Percentiles rank a stretch among this genome's conserved stretches.
Conservation (phyloP, 92 coral and sea anemone species). For the Epizoanthus rinbou region DNA sequence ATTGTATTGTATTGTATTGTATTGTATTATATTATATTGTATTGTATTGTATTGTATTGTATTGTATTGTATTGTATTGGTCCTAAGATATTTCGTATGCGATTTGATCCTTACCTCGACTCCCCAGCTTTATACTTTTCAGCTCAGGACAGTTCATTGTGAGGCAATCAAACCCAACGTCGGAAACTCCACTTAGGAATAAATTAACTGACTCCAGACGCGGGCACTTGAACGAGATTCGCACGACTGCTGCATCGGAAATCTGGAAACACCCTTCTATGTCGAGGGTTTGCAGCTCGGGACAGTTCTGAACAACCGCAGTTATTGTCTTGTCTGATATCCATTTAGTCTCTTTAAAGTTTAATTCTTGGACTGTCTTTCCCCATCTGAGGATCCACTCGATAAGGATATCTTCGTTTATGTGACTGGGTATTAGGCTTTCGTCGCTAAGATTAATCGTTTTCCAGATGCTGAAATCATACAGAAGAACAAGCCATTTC, state of each 20-base stretch:
- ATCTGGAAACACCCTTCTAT: conserved; percentile 78
- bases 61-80: too few relatives aligned
- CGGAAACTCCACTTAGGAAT: conserved; percentile 69
- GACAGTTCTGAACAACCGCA: conserved; percentile 63
- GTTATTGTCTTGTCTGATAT: conserved; percentile 68
- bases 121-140: conserved; percentile 63
- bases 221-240: conserved; percentile 64
- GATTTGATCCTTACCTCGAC: conserved; percentile 57
- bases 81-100: too few relatives aligned
- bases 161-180: conserved; percentile 66
- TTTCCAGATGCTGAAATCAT: conserved; percentile 88
- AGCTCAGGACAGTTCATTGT: conserved; percentile 64
- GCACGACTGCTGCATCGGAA: conserved; percentile 55
- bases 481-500: conserved; percentile 76
- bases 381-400: conserved; percentile 81
- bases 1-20: too few relatives aligned
- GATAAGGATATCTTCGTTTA: conserved; percentile 53
- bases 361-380: conserved; percentile 56
- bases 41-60: too few relatives aligned
- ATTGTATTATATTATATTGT: too few relatives aligned
- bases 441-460: conserved; percentile 69
- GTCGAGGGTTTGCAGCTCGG: conserved; percentile 62
- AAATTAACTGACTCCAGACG: conserved; percentile 66
- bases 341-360: conserved; percentile 76
- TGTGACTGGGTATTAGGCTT: conserved; percentile 39